A percentile compares a stretch with the other conserved stretches of the same genome.
phyloP scores from a whole-genome alignment of 1,140 invertebrate genomes.

The Cotesia chilonis region DNA sequence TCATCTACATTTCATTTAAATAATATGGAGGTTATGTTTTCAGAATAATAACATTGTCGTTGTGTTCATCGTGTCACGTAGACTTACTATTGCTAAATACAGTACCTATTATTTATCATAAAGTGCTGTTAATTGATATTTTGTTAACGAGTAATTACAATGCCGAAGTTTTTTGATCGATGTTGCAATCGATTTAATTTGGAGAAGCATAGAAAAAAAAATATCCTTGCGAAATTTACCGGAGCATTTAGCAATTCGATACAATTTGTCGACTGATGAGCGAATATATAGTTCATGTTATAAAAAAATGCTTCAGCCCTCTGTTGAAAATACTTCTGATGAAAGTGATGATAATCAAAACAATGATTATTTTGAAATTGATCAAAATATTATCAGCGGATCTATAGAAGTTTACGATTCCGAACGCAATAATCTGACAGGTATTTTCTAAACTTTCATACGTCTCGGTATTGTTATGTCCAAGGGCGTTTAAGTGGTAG shows the following conservation, averaged over 20 bases:
- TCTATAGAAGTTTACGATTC: constrained; percentile 29
- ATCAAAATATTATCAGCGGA: constrained; percentile 19
- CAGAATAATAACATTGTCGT: constrained; percentile 12
- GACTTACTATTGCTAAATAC: constrained; percentile 1
- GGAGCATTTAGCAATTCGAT: constrained; percentile 19
- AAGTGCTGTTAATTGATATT: constrained; percentile 8
- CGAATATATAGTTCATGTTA: constrained; percentile 27
- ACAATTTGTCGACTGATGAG: constrained; percentile 25
- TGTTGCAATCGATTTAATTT: constrained; percentile 34
- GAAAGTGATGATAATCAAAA: constrained; percentile 26
- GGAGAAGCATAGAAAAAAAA: constrained; percentile 24
- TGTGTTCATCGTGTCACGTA: constrained; percentile 14
- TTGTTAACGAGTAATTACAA: constrained; percentile 18
- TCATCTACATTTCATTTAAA: no score
- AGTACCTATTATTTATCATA: not conserved
- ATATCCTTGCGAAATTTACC: constrained; percentile 26
- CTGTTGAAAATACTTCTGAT: constrained; percentile 23
- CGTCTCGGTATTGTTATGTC: not conserved
- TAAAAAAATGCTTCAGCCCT: constrained; percentile 26
- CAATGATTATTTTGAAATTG: constrained; percentile 22
- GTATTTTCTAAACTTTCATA: constrained; percentile 12
- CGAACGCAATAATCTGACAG: no score
- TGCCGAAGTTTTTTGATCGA: constrained; percentile 31
- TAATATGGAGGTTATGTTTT: constrained; percentile 28
- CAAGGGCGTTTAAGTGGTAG: no score